Base-by-base conservation (phyloP, 2,888 invertebrate species). In the Choristoneura rosaceana region DNA sequence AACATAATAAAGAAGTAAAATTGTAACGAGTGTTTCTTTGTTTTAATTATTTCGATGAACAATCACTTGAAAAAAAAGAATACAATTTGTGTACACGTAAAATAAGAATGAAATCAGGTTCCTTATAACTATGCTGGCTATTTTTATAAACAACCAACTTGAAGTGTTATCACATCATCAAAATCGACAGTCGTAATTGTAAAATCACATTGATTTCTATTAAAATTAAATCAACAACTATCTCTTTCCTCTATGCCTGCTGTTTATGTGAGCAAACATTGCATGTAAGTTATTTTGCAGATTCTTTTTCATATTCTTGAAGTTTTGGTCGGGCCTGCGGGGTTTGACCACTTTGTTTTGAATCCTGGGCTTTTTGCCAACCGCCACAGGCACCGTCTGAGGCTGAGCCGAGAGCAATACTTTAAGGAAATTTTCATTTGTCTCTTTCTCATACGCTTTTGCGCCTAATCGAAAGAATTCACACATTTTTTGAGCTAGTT, bases 391-490 rank as follows among this genome's bases (percentile, higher is more conserved):
- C 0, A 47, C 43, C 5, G n/a, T 15, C 25, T 50, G 33, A 12
- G 47, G 62, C 45, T 34, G 33, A 2, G 60, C 17, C 14, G 12
- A 58, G 4, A 76, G 58, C 14, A 75, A 62, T 2, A 62, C 14
- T 55, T 9, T 52, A 3, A 77, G 45, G 47, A 73, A 77, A 9
- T 47, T 58, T 0, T 69, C 63, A 12, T 43, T 59, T 0, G 25
- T 38, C 15, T 58, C 74, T 0, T 73, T 76, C 34, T 80, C 77
- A 75, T 81, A 87, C 62, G 77, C 75, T 43, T 74, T 77, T 0
- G 82, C 79, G 7, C 83, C 85, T 60, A 79, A 77, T 67, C 78
- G 74, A 33, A 88, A 76, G 62, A 82, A 77, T 0, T 63, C 14
- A 2, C 77, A 55, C 9, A 88, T 76, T 70, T 70, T 81, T 0